These are phyloP conservation scores for Drosophila kanapiae DNA, from an alignment of 1,140 invertebrate species.

Conservation along the genomic window DNA sequence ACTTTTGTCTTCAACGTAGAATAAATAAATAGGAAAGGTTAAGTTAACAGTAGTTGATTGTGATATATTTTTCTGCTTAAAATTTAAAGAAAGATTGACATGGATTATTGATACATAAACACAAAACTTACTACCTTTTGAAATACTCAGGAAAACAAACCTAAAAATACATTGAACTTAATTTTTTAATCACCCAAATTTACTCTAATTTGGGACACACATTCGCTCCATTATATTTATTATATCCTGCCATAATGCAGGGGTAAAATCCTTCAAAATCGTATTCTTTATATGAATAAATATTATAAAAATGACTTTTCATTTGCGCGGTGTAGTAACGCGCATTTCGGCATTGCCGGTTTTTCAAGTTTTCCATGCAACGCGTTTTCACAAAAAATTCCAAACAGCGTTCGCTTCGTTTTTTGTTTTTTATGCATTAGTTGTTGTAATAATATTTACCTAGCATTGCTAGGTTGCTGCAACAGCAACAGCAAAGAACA, in stretches of 20 bases:
- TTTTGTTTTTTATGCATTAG: constrained; percentile 20
- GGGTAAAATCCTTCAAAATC: not conserved
- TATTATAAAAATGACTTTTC: not conserved
- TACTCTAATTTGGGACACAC: too few relatives aligned
- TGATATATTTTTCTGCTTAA: too few relatives aligned
- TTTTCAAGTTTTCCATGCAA: constrained; percentile 77
- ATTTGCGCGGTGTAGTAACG: not conserved
- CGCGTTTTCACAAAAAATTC: constrained; percentile 62
- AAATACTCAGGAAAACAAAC: not conserved
- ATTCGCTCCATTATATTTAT: too few relatives aligned
- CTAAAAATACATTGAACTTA: too few relatives aligned
- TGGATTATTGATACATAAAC: too few relatives aligned
- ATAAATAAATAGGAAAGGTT: too few relatives aligned
- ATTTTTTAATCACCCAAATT: too few relatives aligned
- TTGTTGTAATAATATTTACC: constrained; percentile 66
- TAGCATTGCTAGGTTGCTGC: constrained; percentile 41
- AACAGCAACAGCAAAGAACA: constrained; percentile 37
- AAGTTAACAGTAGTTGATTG: too few relatives aligned
- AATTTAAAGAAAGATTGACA: not conserved
- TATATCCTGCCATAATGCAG: too few relatives aligned
- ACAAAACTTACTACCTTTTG: not conserved
- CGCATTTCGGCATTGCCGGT: constrained; percentile 62
- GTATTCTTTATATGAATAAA: too few relatives aligned
- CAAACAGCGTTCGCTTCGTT: constrained; percentile 35
- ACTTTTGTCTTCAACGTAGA: too few relatives aligned